Percentiles rank a stretch among this genome's conserved stretches.
These are phyloP conservation scores for Silurus asotus DNA, from an alignment of 2,113 vertebrate genomes.

Conservation along the genomic window DNA sequence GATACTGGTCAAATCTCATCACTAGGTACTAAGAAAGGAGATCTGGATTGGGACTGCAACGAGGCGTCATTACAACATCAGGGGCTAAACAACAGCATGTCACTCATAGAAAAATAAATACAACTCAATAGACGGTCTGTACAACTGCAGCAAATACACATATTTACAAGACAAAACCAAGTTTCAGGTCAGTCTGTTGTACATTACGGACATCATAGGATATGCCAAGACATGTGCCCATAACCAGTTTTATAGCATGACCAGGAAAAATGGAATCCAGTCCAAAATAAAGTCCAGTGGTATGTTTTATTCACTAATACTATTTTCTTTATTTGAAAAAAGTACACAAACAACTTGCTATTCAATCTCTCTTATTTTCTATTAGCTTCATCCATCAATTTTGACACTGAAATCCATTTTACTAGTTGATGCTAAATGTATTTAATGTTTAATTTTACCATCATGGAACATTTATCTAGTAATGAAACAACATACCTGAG, in stretches of 20 bases:
- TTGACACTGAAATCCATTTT: background rate
- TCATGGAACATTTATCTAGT: background rate
- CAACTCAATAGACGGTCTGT: background rate
- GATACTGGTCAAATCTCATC: background rate
- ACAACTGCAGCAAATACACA: constrained; percentile 7
- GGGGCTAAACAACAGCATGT: constrained; percentile 3
- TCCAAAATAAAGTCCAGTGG: background rate
- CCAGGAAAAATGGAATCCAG: background rate
- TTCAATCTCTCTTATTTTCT: background rate
- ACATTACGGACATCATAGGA: background rate
- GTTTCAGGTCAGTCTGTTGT: background rate
- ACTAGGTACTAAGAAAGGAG: background rate
- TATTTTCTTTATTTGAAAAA: background rate
- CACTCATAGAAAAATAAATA: constrained; percentile 39
- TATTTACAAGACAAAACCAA: constrained; percentile 25
- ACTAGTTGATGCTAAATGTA: background rate
- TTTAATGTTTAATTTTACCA: background rate
- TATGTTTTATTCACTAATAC: background rate
- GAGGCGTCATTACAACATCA: constrained; percentile 39
- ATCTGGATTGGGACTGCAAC: background rate
- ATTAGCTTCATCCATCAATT: background rate
- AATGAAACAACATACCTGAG: background rate
- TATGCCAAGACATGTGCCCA: background rate
- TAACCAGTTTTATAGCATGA: constrained; percentile 11
- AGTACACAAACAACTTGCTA: background rate